Evolutionary conservation across 1,140 invertebrate genomes (phyloP).

Genomic region (Drosophila leontia): DNA sequence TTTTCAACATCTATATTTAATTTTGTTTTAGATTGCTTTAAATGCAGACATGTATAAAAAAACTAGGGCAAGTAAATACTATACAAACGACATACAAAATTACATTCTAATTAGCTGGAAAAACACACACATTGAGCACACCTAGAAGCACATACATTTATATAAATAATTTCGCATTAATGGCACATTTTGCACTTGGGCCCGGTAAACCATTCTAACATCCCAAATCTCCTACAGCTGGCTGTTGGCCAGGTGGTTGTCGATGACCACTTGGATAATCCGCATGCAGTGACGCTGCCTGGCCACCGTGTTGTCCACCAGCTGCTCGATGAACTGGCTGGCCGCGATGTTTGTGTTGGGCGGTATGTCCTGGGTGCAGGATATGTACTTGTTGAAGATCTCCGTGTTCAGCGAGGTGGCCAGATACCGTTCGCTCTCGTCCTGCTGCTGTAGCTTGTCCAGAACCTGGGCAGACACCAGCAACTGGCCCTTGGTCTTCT

Average conservation of each 20-base stretch:
- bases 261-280: slow-evolving; percentile 77
- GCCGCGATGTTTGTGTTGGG: slow-evolving; percentile 76
- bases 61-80: slow-evolving; percentile 30
- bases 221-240: slow-evolving; percentile 46
- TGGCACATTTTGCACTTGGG: slow-evolving; percentile 15
- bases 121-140: slow-evolving; percentile 40
- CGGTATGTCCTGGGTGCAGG: slow-evolving; percentile 80
- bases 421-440: slow-evolving; percentile 70
- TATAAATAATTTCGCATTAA: slow-evolving; percentile 9
- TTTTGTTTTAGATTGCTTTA: slow-evolving; percentile 1
- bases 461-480: slow-evolving; percentile 67
- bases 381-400: slow-evolving; percentile 82
- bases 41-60: slow-evolving; percentile 51
- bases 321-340: slow-evolving; percentile 77
- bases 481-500: slow-evolving; percentile 72
- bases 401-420: slow-evolving; percentile 80
- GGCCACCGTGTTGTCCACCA: slow-evolving; percentile 78
- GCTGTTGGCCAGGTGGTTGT: slow-evolving; percentile 75
- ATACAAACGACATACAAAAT: slow-evolving; percentile 42
- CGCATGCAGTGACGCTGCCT: slow-evolving; percentile 77
- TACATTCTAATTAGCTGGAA: slow-evolving; percentile 28
- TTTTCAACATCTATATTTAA: slow-evolving; percentile 22
- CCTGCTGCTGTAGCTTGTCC: slow-evolving; percentile 71
- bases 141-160: slow-evolving; percentile 37
- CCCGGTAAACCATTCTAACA: slow-evolving; percentile 16